Evolutionary conservation across 1,140 invertebrate species (phyloP), one percentile per base, ranked within the genome.

Genomic region (Odontomachus brunneus): DNA sequence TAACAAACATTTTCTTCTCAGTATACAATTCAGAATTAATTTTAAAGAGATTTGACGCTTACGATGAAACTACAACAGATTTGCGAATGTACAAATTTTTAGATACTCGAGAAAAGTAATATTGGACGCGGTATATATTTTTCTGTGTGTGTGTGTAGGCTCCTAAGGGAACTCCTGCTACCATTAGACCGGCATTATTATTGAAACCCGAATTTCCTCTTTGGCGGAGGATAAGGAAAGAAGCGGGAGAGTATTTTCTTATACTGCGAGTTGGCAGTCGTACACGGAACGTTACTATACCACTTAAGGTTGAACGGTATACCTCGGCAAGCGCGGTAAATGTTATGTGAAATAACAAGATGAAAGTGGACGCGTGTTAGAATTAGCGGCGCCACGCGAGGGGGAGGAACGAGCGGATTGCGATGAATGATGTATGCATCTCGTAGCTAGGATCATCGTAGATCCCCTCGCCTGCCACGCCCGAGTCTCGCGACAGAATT

Each of bases 401-500:
- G 44, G 80, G 38, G 22, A 19, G 53, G 14, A 84, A 87, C 63
- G 85, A 84, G 81, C 74, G 83, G 83, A 67, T 62, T 80, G 57
- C 76, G 71, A 51, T 75, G 83, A 85, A 65, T 51, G 87, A 88
- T 86, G 81, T 84, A 83, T 65, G 73, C n/a, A 19, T 88, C 67
- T 83, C 85, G 62, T 72, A 81, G 78, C 85, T 84, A 84, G 69
- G 82, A 84, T 84, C 82, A 63, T 44, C 78, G 72, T 80, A 74
- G 87, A 85, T 85, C 87, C 49, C 51, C 17, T 63, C 69, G 63
- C 49, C 69, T 81, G 90, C 86, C 87, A 91, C 89, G 84, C 88
- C 90, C 89, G n/a, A n/a, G 84, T 74, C 48, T 71, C 80, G 80
- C 84, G 88, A 89, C 88, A 84, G 88, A 86, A 85, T 85, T 88